Conservation (phyloP, 2,113 vertebrate species). For the Anolis carolinensis region DNA sequence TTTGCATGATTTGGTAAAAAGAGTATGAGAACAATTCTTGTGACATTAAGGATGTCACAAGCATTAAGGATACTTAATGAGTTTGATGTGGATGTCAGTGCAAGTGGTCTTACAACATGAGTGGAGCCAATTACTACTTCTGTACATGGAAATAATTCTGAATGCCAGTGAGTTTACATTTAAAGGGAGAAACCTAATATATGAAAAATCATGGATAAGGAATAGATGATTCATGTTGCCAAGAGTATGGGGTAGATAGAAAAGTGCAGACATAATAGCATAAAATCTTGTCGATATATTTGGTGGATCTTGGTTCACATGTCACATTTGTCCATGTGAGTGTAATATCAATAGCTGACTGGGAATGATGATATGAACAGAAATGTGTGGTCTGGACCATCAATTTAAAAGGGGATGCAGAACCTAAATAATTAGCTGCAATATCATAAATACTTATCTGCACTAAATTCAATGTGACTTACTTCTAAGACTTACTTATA, state of each 20-base stretch:
- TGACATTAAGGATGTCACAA: background rate
- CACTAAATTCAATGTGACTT: too few species aligned
- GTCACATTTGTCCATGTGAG: background rate
- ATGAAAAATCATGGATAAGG: background rate
- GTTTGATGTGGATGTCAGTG: background rate
- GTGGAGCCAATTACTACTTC: background rate
- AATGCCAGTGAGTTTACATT: background rate
- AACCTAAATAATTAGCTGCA: too few species aligned
- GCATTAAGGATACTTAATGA: too few species aligned
- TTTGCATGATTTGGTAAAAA: background rate
- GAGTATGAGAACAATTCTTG: background rate
- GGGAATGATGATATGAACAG: too few species aligned
- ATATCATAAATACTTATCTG: too few species aligned
- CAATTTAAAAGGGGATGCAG: too few species aligned
- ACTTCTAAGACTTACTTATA: too few species aligned
- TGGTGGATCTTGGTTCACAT: background rate
- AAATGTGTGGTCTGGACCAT: too few species aligned
- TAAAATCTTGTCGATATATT: background rate
- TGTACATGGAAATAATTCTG: background rate
- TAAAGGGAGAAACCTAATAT: background rate
- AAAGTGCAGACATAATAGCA: background rate
- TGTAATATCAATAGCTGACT: too few species aligned
- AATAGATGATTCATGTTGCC: background rate
- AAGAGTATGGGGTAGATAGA: background rate
- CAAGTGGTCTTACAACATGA: background rate